Evolutionary conservation across 1,140 invertebrate species (phyloP).

Genomic region (Rhyzopertha dominica): DNA sequence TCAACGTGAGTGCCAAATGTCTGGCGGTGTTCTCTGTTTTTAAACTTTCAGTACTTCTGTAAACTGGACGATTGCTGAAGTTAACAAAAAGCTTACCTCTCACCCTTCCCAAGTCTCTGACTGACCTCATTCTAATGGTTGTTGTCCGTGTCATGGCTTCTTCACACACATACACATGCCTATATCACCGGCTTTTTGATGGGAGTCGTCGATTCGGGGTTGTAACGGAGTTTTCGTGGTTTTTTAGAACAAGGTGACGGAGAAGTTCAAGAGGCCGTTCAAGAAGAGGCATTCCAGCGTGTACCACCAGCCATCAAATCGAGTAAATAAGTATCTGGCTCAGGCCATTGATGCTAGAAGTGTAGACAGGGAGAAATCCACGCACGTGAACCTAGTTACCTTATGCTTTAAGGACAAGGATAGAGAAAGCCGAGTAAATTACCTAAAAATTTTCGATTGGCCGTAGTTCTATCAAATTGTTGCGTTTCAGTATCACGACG

Average conservation of each 20-base stretch:
- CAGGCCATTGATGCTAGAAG: conserved; percentile 87
- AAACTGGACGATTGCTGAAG: too few species aligned
- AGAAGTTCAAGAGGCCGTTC: conserved; percentile 81
- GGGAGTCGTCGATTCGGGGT: too few species aligned
- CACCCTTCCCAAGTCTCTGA: too few species aligned
- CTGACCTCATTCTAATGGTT: too few species aligned
- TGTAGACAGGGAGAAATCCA: conserved; percentile 82
- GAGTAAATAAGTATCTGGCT: conserved; percentile 86
- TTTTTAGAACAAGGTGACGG: conserved; percentile 73
- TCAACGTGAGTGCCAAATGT: conserved; percentile 40
- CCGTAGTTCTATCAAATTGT: conserved; percentile 1
- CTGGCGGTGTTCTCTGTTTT: conserved; percentile 19
- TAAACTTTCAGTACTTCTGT: conserved; percentile 1
- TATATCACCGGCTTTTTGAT: too few species aligned
- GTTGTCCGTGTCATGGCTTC: too few species aligned
- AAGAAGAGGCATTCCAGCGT: conserved; percentile 81
- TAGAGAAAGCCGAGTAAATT: conserved; percentile 68
- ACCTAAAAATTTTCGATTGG: background rate
- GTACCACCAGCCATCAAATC: conserved; percentile 79
- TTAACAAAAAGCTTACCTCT: too few species aligned
- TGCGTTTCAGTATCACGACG: conserved; percentile 61
- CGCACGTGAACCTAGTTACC: conserved; percentile 78
- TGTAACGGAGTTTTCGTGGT: too few species aligned
- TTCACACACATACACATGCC: too few species aligned
- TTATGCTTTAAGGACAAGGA: conserved; percentile 78